Percentiles rank a stretch among this genome's conserved stretches.
phyloP scores from a whole-genome alignment of 2,797 vertebrate genomes.

The Intellagama lesueurii region DNA sequence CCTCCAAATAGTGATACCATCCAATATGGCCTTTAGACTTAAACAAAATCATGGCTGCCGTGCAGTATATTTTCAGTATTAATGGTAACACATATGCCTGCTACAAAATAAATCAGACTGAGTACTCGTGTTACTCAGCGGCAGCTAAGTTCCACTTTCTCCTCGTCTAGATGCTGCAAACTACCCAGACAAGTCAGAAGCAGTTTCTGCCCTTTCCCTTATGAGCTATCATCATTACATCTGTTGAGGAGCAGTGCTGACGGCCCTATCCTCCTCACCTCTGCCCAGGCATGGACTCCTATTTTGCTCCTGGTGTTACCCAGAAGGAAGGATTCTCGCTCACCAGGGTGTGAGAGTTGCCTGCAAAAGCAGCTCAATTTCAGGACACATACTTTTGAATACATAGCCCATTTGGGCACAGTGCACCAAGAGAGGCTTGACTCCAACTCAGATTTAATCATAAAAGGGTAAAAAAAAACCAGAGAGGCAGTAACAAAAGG shows the following conservation, averaged over 20 bases:
- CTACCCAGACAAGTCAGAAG: not conserved
- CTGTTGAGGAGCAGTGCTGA: not conserved
- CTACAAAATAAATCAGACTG: conserved; percentile 7
- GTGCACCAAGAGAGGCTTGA: not conserved
- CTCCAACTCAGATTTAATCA: not conserved
- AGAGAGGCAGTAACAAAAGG: too few species aligned
- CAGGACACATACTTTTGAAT: too few species aligned
- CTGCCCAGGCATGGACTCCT: not conserved
- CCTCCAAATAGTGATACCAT: not conserved
- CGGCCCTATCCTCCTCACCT: not conserved
- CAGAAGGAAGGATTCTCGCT: not conserved
- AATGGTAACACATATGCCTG: not conserved
- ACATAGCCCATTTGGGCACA: not conserved
- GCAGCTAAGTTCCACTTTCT: not conserved
- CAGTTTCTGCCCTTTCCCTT: not conserved
- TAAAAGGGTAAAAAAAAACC: not conserved
- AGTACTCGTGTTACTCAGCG: not conserved
- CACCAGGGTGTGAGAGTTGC: too few species aligned
- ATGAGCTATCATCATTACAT: not conserved
- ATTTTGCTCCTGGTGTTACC: not conserved
- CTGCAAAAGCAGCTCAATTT: not conserved
- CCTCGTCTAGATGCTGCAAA: not conserved
- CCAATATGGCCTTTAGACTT: not conserved
- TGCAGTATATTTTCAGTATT: not conserved
- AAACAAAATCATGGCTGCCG: too few species aligned